These are phyloP conservation scores for Thymallus thymallus DNA, from an alignment of 2,113 vertebrate species.

Conservation along the genomic window DNA sequence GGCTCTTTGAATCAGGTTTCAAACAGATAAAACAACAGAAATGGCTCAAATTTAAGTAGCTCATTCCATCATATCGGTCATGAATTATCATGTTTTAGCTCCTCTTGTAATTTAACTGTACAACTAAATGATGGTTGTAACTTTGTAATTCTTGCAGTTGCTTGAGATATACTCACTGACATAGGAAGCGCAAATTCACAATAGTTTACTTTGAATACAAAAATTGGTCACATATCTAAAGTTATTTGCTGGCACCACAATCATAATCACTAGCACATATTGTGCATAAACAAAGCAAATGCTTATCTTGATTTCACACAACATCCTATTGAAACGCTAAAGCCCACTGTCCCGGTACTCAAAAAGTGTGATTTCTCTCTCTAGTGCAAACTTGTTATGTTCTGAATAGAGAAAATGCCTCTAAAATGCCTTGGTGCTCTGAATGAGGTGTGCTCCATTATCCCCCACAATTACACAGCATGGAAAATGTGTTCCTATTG, in stretches of 20 bases:
- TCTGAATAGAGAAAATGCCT: no score
- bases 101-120: no score
- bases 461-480: slow-evolving; percentile 68
- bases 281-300: slow-evolving; percentile 19
- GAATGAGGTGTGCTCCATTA: slow-evolving; percentile 67
- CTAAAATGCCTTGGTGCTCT: slow-evolving; percentile 35
- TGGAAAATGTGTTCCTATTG: slow-evolving; percentile 66
- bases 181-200: no score
- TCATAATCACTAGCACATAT: slow-evolving; percentile 35
- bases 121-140: no score
- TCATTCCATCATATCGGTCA: no score
- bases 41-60: no score
- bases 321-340: slow-evolving; percentile 56
- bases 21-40: no score
- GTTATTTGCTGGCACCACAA: slow-evolving; percentile 17
- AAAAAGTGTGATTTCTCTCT: slow-evolving; percentile 35
- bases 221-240: slow-evolving; percentile 44
- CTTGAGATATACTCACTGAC: no score
- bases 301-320: slow-evolving; percentile 63
- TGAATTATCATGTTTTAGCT: no score
- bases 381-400: no score
- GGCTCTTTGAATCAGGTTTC: no score
- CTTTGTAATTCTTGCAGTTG: no score
- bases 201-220: slow-evolving; percentile 1
- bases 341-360: slow-evolving; percentile 52